These are phyloP conservation scores for Drosophila anomalipes DNA, from an alignment of 2,888 invertebrate species.

Conservation along the genomic window DNA sequence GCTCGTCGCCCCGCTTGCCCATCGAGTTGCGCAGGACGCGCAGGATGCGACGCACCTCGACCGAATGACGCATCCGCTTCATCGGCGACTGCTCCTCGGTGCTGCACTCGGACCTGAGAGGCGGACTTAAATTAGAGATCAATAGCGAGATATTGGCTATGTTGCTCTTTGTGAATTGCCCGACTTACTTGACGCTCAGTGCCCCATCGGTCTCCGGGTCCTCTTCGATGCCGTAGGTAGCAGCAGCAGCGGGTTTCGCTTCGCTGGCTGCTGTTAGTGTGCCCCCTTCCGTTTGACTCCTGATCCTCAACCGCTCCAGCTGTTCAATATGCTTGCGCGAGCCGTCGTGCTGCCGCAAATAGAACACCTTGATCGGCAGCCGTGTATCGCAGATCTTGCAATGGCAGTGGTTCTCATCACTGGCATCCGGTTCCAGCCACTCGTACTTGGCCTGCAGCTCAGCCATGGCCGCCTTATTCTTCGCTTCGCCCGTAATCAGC, in stretches of 20 bases:
- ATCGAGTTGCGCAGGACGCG: slow-evolving; percentile 55
- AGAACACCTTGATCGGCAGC: slow-evolving; percentile 71
- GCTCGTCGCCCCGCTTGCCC: slow-evolving; percentile 50
- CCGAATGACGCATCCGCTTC: slow-evolving; percentile 57
- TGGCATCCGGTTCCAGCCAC: slow-evolving; percentile 67
- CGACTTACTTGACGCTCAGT: slow-evolving; percentile 67
- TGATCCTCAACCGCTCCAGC: slow-evolving; percentile 6
- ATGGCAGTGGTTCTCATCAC: slow-evolving; percentile 63
- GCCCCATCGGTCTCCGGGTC: slow-evolving; percentile 55
- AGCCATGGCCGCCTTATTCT: slow-evolving; percentile 63
- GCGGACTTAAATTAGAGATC: slow-evolving; percentile 7
- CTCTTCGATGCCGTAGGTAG: slow-evolving; percentile 14
- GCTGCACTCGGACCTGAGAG: slow-evolving; percentile 62
- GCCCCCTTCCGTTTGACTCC: not conserved
- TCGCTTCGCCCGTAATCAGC: slow-evolving; percentile 54
- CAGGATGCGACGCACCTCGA: slow-evolving; percentile 56
- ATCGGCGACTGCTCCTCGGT: slow-evolving; percentile 46
- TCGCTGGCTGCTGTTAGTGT: not conserved
- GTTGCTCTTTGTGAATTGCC: not conserved
- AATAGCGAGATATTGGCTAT: not conserved
- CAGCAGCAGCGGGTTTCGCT: not conserved
- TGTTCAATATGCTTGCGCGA: slow-evolving; percentile 62
- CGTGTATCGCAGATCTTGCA: slow-evolving; percentile 63
- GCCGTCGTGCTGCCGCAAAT: slow-evolving; percentile 60
- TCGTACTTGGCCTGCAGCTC: slow-evolving; percentile 65